A percentile compares a stretch with the other conserved stretches of the same genome.
These are phyloP conservation scores for Myripristis murdjan DNA, from an alignment of 2,797 vertebrate genomes.

Conservation along the genomic window DNA sequence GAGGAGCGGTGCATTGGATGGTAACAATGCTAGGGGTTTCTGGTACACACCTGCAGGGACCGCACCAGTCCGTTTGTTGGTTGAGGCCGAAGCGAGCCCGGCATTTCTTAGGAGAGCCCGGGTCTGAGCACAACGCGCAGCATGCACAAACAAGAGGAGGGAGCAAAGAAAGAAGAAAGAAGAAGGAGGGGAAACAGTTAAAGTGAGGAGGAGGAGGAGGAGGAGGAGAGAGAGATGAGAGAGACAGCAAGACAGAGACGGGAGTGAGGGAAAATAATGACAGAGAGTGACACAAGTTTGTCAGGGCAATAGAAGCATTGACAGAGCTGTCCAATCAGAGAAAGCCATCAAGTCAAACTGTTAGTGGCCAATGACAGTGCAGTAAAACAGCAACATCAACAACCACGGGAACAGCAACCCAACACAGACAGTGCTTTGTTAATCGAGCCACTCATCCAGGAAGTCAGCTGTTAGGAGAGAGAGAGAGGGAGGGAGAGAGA, in stretches of 20 bases:
- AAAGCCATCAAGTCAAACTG: conserved; percentile 51
- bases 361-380: conserved; percentile 63
- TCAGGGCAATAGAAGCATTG: conserved; percentile 48
- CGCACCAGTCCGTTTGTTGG: conserved; percentile 99
- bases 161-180: conserved; percentile 17
- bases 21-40: conserved; percentile 44
- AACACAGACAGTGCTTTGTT: conserved; percentile 21
- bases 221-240: too few species aligned
- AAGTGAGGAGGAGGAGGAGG: conserved; percentile 22
- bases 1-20: neutral
- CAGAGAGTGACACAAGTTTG: conserved; percentile 45
- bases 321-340: conserved; percentile 37
- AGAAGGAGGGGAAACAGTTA: neutral
- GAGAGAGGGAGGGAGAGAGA: conserved; percentile 20
- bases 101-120: conserved; percentile 99
- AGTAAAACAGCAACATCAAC: conserved; percentile 33
- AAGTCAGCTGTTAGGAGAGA: conserved; percentile 59
- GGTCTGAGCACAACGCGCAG: conserved; percentile 92
- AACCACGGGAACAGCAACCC: conserved; percentile 10
- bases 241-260: conserved; percentile 21
- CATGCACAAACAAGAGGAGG: conserved; percentile 86
- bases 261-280: conserved; percentile 7
- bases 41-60: conserved; percentile 99
- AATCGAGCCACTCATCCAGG: conserved; percentile 29
- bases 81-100: conserved; percentile 99